Conservation (phyloP, 2,113 vertebrate genomes). For the Scomber colias region DNA sequence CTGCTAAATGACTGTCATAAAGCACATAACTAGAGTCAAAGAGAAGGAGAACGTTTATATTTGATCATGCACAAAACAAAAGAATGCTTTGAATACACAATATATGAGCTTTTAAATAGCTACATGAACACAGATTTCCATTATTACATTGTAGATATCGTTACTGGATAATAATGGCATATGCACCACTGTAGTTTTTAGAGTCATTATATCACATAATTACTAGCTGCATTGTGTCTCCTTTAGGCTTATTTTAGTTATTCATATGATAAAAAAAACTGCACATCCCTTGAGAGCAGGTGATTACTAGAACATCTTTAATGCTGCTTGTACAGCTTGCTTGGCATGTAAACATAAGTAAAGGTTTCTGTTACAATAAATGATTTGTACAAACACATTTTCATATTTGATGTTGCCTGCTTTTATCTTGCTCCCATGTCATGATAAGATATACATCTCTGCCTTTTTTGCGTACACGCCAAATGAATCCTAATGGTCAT, state of each 20-base stretch:
- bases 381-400: slow-evolving; percentile 13
- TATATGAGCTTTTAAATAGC: neutral
- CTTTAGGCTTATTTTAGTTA: slow-evolving; percentile 25
- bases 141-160: slow-evolving; percentile 25
- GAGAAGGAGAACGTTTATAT: slow-evolving; percentile 32
- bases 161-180: slow-evolving; percentile 28
- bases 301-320: slow-evolving; percentile 25
- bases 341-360: slow-evolving; percentile 29
- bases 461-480: slow-evolving; percentile 49
- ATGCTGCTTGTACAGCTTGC: slow-evolving; percentile 21
- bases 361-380: slow-evolving; percentile 22
- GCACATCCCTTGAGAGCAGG: neutral
- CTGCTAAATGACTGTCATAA: slow-evolving; percentile 11
- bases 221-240: slow-evolving; percentile 17
- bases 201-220: slow-evolving; percentile 43
- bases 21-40: slow-evolving; percentile 3
- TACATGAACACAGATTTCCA: neutral
- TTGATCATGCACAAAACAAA: slow-evolving; percentile 26
- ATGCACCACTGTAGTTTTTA: slow-evolving; percentile 27
- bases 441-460: slow-evolving; percentile 58
- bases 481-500: slow-evolving; percentile 71
- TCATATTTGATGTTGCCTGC: slow-evolving; percentile 40
- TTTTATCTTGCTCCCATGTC: slow-evolving; percentile 46
- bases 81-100: slow-evolving; percentile 15
- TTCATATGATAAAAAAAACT: slow-evolving; percentile 23